Base-by-base conservation (phyloP, 92 coral and sea anemone genomes). In the Paramuricea clavata region DNA sequence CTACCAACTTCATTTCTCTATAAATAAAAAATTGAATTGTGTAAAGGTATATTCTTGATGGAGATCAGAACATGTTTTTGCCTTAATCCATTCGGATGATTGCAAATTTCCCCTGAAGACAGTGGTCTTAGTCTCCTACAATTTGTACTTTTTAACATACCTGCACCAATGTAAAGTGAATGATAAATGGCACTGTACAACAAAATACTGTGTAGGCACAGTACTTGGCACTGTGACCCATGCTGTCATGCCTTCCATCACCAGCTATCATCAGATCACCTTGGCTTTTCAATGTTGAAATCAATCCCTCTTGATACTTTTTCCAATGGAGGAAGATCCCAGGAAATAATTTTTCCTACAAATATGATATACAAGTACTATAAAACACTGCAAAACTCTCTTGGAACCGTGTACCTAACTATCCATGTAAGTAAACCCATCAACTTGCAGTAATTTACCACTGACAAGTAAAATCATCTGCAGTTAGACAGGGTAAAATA, bases 171-270 rank as follows among this genome's bases (percentile, higher is more conserved):
- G 36, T 49, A 91, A n/a, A 91, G 78, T 78, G 86, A 47, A 84
- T 44, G 35, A 88, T 87, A 13, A 69, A 44, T 13, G 92, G 90
- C 31, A 85, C 13, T 49, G 92, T 83, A 74, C 92, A 91, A 41
- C 89, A 87, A 50, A 83, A 87, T 69, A 91, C 57, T 28, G 86
- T 82, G 47, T 82, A 91, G 5, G 90, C 87, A 70, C 92, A 59
- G 81, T 85, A 86, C 84, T 91, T 91, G n/a, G 89, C 94, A 74
- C 91, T 74, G 56, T 90, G 91, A 28, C 91, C 87, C 91, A 87
- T 91, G 57, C 91, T 91, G 69, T 91, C 92, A 64, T 88, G 92
- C 27, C 92, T 67, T 21, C 92, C 89, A 72, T 88, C 89, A 36
- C 94, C 87, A 16, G 91, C 91, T 64, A 88, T 77, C 13, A 88